Evolutionary conservation across 2,113 vertebrate genomes (phyloP).

Genomic region (Elephas maximus): DNA sequence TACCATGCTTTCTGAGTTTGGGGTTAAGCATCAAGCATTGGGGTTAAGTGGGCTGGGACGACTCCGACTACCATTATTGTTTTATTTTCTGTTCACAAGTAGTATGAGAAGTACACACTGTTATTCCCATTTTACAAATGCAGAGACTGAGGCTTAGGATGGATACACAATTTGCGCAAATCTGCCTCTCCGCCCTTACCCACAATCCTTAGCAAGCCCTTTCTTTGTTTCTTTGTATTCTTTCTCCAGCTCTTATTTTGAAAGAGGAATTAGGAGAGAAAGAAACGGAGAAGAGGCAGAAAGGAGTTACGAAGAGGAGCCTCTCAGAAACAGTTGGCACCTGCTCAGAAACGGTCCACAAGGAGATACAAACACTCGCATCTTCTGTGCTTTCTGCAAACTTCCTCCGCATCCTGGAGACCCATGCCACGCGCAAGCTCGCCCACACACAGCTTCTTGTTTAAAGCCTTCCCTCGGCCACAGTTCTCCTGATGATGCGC

Average conservation of each 20-base stretch:
- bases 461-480: background rate
- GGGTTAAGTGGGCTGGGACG: background rate
- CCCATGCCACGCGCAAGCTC: background rate
- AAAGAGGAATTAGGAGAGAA: background rate
- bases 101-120: background rate
- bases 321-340: background rate
- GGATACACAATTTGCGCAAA: background rate
- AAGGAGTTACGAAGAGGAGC: background rate
- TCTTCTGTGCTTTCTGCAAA: background rate
- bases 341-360: background rate
- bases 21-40: background rate
- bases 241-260: background rate
- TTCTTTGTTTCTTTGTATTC: background rate
- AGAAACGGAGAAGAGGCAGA: background rate
- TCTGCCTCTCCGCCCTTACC: background rate
- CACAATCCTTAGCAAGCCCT: background rate
- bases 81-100: constrained; percentile 15
- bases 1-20: background rate
- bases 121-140: constrained; percentile 16
- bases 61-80: background rate
- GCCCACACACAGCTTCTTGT: background rate
- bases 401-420: background rate
- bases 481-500: background rate
- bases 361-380: background rate
- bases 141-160: background rate